Percentiles rank a stretch among this genome's conserved stretches.
Evolutionary conservation across 2,113 vertebrate genomes (phyloP).

Genomic region (Stegostoma tigrinum): DNA sequence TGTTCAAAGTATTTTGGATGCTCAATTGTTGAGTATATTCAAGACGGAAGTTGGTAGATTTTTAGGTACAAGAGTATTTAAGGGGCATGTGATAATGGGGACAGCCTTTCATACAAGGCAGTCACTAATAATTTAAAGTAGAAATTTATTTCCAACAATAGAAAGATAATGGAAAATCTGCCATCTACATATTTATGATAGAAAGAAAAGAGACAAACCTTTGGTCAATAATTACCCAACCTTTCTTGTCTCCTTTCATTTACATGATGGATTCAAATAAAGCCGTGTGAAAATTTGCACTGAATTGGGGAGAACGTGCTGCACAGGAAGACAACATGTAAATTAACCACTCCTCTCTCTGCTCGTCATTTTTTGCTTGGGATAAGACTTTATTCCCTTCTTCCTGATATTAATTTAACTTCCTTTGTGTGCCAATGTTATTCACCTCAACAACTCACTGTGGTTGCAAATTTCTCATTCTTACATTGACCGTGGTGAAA

Average conservation of each 20-base stretch:
- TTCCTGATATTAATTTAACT: background rate
- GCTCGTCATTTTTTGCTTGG: background rate
- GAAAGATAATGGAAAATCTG: background rate
- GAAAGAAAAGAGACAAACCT: background rate
- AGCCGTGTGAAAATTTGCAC: background rate
- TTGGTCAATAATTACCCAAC: background rate
- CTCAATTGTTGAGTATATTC: too few relatives aligned
- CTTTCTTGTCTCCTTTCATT: background rate
- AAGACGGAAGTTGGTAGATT: too few relatives aligned
- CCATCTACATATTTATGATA: background rate
- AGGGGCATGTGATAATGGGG: too few relatives aligned
- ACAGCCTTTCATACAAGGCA: too few relatives aligned
- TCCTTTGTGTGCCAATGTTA: background rate
- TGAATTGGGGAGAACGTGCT: background rate
- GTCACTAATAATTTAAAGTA: too few relatives aligned
- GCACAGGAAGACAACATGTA: background rate
- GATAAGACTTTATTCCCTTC: background rate
- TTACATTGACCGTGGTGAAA: background rate
- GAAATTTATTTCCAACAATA: too few relatives aligned
- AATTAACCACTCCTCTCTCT: background rate
- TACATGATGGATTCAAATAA: background rate
- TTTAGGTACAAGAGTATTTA: too few relatives aligned
- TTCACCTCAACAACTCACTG: background rate
- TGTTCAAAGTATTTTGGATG: too few relatives aligned
- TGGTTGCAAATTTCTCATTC: background rate